Evolutionary conservation across 2,797 vertebrate species (phyloP), one percentile per base, ranked within the genome.

Genomic region (Pseudotriccus pelzelni): DNA sequence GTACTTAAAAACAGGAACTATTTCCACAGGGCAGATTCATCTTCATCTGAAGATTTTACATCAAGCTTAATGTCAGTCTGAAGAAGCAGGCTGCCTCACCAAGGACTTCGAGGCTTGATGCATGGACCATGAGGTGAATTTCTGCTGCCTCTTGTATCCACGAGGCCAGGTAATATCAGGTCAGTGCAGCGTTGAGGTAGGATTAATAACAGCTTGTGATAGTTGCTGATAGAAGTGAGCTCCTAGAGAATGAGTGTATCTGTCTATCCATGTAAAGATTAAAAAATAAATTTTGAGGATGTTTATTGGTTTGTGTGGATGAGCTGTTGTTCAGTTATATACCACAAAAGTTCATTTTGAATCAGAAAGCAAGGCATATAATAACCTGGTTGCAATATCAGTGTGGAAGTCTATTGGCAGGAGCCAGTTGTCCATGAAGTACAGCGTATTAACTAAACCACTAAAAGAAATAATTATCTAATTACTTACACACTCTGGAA

Each of bases 41-140:
- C 75, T 94, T 77, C 64, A 79, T 67, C 84, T 84, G 78, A 84
- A 83, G 41, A 89, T 84, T 84, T 93, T 77, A 23, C 36, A 84
- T 76, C 59, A 80, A 53, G 28, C 47, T 83, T 87, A 36, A 74
- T 28, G 39, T 82, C 84, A 87, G 34, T 49, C 37, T 79, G 78
- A 95, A 95, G 83, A 90, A 84, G 66, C 44, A 87, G n/a, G 19
- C 7, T 82, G 43, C 24, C 36, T 76, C 8, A 3, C 55, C 60
- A 90, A 77, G 64, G 77, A 53, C 25, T 67, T 23, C 53, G 27
- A 82, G 30, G 16, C 27, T 76, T 82, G 74, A 90, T 93, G 44
- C 59, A n/a, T 30, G 22, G 44, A 83, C 77, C 0, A 0, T 52
- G 53, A 87, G 47, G 32, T 74, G 75, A 63, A 80, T 84, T 70